Evolutionary conservation across 1,140 invertebrate species (phyloP).

Genomic region (Gyrodactylus salaris): DNA sequence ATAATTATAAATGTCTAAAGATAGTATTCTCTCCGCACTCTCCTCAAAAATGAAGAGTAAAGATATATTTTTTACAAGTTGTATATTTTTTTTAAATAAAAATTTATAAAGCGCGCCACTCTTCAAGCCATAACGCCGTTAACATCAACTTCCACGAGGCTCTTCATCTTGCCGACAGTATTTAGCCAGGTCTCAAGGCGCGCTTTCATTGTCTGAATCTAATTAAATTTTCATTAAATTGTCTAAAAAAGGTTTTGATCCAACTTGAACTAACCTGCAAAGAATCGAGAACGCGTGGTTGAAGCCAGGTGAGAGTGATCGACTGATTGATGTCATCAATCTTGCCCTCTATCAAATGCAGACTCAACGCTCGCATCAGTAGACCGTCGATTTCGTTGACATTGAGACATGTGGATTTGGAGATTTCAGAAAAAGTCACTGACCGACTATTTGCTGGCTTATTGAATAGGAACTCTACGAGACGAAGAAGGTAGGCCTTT

Average conservation of each 20-base stretch:
- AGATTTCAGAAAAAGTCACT: constrained; percentile 47
- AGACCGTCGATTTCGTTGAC: constrained; percentile 43
- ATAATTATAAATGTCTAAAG: too few relatives aligned
- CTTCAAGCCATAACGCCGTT: not conserved
- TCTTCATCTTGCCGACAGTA: not conserved
- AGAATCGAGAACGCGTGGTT: constrained; percentile 36
- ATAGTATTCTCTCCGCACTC: too few relatives aligned
- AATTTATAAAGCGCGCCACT: too few relatives aligned
- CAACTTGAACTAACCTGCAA: not conserved
- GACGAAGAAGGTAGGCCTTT: constrained; percentile 65
- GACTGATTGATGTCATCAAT: constrained; percentile 62
- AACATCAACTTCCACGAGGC: not conserved
- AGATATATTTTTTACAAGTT: too few relatives aligned
- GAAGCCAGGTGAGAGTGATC: constrained; percentile 55
- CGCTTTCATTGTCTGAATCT: not conserved
- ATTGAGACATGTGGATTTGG: constrained; percentile 41
- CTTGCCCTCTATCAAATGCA: constrained; percentile 56
- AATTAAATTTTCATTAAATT: too few relatives aligned
- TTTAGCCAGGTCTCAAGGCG: not conserved
- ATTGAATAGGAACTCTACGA: constrained; percentile 56
- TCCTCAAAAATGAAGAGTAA: too few relatives aligned
- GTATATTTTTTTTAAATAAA: too few relatives aligned
- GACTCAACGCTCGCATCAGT: constrained; percentile 86
- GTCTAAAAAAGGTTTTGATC: not conserved
- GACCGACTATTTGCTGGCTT: constrained; percentile 30